Percentiles rank a stretch among this genome's conserved stretches.
Evolutionary conservation across 2,888 invertebrate genomes (phyloP).

Genomic region (Noctua pronuba): DNA sequence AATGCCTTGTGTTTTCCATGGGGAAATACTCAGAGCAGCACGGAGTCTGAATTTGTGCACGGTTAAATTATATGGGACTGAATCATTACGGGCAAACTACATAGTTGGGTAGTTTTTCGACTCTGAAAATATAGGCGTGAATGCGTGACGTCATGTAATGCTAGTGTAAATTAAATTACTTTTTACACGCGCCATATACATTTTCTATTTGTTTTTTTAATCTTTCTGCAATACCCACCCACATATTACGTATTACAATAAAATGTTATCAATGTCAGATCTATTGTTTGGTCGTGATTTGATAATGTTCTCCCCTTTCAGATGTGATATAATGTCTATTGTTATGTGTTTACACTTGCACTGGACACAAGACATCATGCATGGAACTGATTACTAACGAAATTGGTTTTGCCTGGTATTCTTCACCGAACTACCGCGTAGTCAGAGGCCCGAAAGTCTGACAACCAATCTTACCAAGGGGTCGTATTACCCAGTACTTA

Average conservation of each 20-base stretch:
- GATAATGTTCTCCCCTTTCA: background rate
- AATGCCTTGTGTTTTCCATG: too few species aligned
- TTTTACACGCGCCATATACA: background rate
- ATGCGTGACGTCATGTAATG: background rate
- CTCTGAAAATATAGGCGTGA: background rate
- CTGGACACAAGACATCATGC: background rate
- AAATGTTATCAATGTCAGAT: slow-evolving; percentile 2
- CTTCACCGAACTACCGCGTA: background rate
- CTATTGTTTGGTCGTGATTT: slow-evolving; percentile 11
- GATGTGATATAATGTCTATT: background rate
- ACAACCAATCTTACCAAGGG: background rate
- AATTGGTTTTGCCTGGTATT: background rate
- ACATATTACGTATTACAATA: background rate
- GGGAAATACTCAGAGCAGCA: background rate
- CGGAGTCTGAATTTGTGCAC: background rate
- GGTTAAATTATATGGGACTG: background rate
- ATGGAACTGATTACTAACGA: background rate
- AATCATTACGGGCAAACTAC: background rate
- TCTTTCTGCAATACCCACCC: background rate
- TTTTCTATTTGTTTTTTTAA: background rate
- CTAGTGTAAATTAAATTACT: background rate
- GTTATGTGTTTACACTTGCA: background rate
- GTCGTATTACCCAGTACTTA: too few species aligned
- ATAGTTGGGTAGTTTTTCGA: background rate
- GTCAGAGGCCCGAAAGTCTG: background rate